Percentiles rank a stretch among this genome's conserved stretches.
phyloP scores from a whole-genome alignment of 2,113 vertebrate species.

The Ailuropoda melanoleuca region DNA sequence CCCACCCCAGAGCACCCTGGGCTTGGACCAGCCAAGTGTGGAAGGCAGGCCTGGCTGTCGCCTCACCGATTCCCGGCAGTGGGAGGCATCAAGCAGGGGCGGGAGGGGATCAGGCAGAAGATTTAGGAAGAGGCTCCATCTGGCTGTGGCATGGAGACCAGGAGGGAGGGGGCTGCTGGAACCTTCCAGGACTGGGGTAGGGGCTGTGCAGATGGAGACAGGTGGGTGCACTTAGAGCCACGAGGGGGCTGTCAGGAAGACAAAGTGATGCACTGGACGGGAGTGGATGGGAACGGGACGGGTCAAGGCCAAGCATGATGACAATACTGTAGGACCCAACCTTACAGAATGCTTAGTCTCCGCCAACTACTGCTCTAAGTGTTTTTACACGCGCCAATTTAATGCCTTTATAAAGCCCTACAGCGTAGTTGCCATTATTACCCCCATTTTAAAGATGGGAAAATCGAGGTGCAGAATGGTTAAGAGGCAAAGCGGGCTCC shows the following conservation, averaged over 20 bases:
- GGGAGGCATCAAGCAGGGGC: not conserved
- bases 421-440: not conserved
- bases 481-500: not conserved
- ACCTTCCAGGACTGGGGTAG: not conserved
- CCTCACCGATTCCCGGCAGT: not conserved
- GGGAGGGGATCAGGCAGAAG: not conserved
- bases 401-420: not conserved
- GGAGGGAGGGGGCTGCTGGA: not conserved
- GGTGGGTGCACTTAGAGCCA: not conserved
- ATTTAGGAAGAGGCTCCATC: not conserved
- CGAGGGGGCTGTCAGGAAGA: not conserved
- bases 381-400: not conserved
- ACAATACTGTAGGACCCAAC: not conserved
- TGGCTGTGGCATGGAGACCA: not conserved
- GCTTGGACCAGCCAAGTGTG: not conserved
- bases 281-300: not conserved
- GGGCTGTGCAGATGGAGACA: not conserved
- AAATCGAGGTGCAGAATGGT: not conserved
- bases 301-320: not conserved
- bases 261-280: not conserved
- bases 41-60: not conserved
- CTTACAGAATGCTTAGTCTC: too few species aligned
- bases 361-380: not conserved
- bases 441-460: slow-evolving; percentile 21
- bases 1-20: not conserved